Evolutionary conservation across 1,140 invertebrate species (phyloP), one percentile per base, ranked within the genome.

Genomic region (Aphelenchoides avenae): DNA sequence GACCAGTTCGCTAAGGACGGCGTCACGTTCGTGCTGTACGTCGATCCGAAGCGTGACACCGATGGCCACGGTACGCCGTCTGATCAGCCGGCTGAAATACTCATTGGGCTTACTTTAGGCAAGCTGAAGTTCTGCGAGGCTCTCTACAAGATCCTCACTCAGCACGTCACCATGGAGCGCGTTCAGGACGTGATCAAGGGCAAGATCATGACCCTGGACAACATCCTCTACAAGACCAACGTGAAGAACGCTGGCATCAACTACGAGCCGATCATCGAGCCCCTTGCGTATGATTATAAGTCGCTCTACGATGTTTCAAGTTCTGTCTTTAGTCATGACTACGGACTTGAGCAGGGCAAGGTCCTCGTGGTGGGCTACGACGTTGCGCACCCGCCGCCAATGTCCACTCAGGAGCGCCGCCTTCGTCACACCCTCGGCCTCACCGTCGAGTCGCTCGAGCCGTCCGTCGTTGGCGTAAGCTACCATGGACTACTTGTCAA

Each of bases 311-410:
- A n/a, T n/a, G n/a, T n/a, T n/a, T n/a, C n/a, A 6, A 11, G 7
- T 52, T 20, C 43, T 52, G 18, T 6, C 6, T 20, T 6, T 62
- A n/a, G 9, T 59, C 5, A 66, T 49, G 27, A 66, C 4, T 66
- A 31, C 18, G 43, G 18, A 20, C 41, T 59, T 37, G 22, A 65
- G 9, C 15, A 52, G n/a, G 56, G 57, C 44, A 34, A 53, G 11
- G 49, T 66, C 3, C 42, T 59, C 22, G 49, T 59, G 2, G 27
- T 59, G 29, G 57, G 57, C 11, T 58, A 57, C 22, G 57, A 59
- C 26, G 61, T 59, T 6, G 62, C 57, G 7, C 57, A 59, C 20
- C 57, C 57, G 22, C n/a, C 49, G 11, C 54, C 5, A 37, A 15
- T 57, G 9, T 22, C 22, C 27, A n/a, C 29, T 15, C 27, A 43